Evolutionary conservation across 1,140 invertebrate species (phyloP).

Genomic region (Apis cerana): DNA sequence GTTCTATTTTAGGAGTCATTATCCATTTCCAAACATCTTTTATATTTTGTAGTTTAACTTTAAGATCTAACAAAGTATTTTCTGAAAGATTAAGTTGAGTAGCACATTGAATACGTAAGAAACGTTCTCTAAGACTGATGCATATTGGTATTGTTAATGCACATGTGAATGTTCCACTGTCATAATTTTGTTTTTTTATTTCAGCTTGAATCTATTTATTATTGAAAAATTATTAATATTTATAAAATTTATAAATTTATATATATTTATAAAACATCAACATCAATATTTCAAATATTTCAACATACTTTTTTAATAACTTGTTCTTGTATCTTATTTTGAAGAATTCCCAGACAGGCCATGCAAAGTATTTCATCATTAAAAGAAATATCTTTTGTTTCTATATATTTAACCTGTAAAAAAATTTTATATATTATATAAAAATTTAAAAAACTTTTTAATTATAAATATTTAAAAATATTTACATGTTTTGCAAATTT

Average conservation of each 20-base stretch:
- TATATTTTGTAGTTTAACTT: conserved; percentile 76
- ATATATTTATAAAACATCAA: background rate
- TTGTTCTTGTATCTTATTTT: conserved; percentile 78
- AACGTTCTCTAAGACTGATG: conserved; percentile 78
- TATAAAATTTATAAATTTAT: too few species aligned
- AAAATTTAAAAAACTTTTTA: background rate
- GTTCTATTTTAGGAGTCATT: conserved; percentile 78
- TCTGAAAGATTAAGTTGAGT: conserved; percentile 65
- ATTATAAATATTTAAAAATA: background rate
- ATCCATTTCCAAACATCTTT: conserved; percentile 87
- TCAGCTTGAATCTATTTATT: conserved; percentile 73
- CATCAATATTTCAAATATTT: conserved; percentile 11
- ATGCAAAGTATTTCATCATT: conserved; percentile 80
- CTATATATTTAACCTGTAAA: conserved; percentile 68
- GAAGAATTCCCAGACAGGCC: conserved; percentile 85
- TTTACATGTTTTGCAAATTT: conserved; percentile 74
- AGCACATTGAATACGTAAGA: conserved; percentile 76
- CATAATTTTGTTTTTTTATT: conserved; percentile 74
- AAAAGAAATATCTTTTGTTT: conserved; percentile 43
- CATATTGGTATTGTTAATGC: conserved; percentile 80
- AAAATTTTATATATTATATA: conserved; percentile 9
- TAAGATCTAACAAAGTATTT: conserved; percentile 51
- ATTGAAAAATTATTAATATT: conserved; percentile 40
- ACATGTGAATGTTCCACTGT: conserved; percentile 79
- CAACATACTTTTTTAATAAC: conserved; percentile 79